phyloP scores from a whole-genome alignment of 1,140 invertebrate genomes.

The Charaxes varanes region DNA sequence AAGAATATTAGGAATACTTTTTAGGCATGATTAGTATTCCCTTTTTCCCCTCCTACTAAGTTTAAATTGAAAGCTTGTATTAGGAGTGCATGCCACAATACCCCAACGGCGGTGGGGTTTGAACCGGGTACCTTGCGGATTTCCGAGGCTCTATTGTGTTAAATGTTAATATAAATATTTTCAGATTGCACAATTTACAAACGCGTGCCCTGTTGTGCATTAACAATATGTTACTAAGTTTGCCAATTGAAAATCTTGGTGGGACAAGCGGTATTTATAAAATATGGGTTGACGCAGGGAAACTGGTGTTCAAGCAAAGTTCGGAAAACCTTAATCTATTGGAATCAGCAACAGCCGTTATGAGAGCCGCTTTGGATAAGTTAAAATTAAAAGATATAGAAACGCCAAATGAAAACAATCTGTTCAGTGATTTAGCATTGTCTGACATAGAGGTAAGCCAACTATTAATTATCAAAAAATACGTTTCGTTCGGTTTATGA shows the following conservation, averaged over 20 bases:
- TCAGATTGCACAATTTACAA: constrained; percentile 69
- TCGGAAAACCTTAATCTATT: constrained; percentile 70
- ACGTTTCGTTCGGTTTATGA: no score
- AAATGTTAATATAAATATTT: constrained; percentile 22
- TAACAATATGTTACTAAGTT: constrained; percentile 78
- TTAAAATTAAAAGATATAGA: constrained; percentile 55
- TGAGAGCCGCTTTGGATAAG: constrained; percentile 77
- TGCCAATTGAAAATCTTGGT: constrained; percentile 77
- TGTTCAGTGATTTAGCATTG: constrained; percentile 59
- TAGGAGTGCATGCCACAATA: no score
- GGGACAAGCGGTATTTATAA: constrained; percentile 73
- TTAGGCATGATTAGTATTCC: no score
- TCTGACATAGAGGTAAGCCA: constrained; percentile 68
- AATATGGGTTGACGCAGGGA: constrained; percentile 76
- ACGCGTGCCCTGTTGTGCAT: constrained; percentile 78
- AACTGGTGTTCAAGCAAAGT: constrained; percentile 73
- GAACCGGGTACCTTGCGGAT: neutral
- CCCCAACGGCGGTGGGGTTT: no score
- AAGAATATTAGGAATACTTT: no score
- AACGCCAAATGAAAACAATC: constrained; percentile 38
- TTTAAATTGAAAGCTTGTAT: no score
- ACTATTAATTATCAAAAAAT: no score
- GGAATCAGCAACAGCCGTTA: constrained; percentile 79
- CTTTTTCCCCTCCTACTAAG: no score
- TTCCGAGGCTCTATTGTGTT: neutral